Evolutionary conservation across 2,888 invertebrate genomes (phyloP).

Genomic region (Helicoverpa assulta): DNA sequence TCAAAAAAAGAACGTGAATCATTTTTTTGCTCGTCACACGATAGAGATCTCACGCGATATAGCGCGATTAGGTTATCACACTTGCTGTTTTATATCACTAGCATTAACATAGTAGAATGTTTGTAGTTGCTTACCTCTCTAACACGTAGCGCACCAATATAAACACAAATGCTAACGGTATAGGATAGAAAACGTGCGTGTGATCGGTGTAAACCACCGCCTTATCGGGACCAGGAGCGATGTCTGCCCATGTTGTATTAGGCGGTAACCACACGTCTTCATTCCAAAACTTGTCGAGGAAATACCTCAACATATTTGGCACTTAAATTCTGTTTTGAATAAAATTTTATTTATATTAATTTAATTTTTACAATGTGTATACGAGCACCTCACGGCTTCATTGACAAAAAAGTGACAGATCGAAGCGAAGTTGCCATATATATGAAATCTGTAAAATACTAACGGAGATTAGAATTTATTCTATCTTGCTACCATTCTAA

Average conservation of each 20-base stretch:
- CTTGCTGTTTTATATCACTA: slow-evolving; percentile 57
- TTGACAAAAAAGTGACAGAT: slow-evolving; percentile 62
- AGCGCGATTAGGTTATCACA: slow-evolving; percentile 58
- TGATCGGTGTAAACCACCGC: slow-evolving; percentile 94
- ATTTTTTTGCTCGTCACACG: slow-evolving; percentile 42
- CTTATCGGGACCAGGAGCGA: slow-evolving; percentile 93
- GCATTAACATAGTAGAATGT: slow-evolving; percentile 34
- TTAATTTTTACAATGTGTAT: slow-evolving; percentile 43
- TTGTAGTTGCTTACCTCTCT: slow-evolving; percentile 93
- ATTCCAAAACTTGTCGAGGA: slow-evolving; percentile 93
- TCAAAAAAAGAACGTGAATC: slow-evolving; percentile 44
- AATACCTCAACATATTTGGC: slow-evolving; percentile 81
- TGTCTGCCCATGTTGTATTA: slow-evolving; percentile 96
- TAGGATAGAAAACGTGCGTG: slow-evolving; percentile 94
- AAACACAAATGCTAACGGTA: slow-evolving; percentile 95
- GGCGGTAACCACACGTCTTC: slow-evolving; percentile 97
- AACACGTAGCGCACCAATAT: slow-evolving; percentile 94
- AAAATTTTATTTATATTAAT: slow-evolving; percentile 53
- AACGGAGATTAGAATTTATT: slow-evolving; percentile 2
- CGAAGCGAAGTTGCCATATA: slow-evolving; percentile 44
- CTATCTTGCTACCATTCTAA: not conserved
- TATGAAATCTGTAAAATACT: not conserved
- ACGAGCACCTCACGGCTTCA: slow-evolving; percentile 63
- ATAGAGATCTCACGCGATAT: slow-evolving; percentile 51
- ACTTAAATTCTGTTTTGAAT: slow-evolving; percentile 51